These are phyloP conservation scores for Hesperophylax magnus DNA, from an alignment of 1,140 invertebrate genomes.

Conservation along the genomic window DNA sequence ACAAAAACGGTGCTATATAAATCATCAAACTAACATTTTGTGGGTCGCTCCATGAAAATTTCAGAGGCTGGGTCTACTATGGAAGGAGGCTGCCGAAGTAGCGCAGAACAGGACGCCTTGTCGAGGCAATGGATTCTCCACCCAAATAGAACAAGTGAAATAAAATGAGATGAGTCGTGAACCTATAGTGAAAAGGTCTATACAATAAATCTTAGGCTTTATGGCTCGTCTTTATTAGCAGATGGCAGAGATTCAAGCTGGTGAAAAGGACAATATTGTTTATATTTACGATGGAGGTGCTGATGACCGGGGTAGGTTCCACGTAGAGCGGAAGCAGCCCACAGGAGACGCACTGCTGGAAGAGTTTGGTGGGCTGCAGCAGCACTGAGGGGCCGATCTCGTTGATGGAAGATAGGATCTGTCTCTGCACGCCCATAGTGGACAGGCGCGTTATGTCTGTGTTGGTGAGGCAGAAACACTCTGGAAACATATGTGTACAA, in stretches of 20 bases:
- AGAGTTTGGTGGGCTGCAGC: slow-evolving; percentile 77
- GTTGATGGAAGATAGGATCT: slow-evolving; percentile 76
- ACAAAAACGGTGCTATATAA: no score
- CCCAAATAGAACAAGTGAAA: no score
- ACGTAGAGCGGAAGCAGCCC: slow-evolving; percentile 77
- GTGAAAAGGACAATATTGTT: neutral
- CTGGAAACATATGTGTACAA: slow-evolving; percentile 61
- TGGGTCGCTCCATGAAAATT: no score
- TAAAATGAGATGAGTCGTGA: no score
- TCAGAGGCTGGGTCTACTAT: no score
- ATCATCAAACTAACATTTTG: no score
- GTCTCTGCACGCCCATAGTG: slow-evolving; percentile 77
- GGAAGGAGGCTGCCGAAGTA: no score
- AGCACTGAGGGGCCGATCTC: slow-evolving; percentile 75
- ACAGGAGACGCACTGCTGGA: slow-evolving; percentile 72
- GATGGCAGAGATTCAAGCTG: neutral
- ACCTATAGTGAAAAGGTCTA: no score
- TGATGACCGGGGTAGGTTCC: slow-evolving; percentile 62
- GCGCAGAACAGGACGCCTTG: no score
- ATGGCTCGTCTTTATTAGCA: neutral
- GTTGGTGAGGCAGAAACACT: slow-evolving; percentile 70
- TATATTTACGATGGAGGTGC: slow-evolving; percentile 60
- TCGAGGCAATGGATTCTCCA: no score
- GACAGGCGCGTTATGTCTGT: slow-evolving; percentile 68
- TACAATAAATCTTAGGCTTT: neutral